Evolutionary conservation across 2,888 invertebrate species (phyloP), one percentile per base, ranked within the genome.

Genomic region (Thelaira solivaga): DNA sequence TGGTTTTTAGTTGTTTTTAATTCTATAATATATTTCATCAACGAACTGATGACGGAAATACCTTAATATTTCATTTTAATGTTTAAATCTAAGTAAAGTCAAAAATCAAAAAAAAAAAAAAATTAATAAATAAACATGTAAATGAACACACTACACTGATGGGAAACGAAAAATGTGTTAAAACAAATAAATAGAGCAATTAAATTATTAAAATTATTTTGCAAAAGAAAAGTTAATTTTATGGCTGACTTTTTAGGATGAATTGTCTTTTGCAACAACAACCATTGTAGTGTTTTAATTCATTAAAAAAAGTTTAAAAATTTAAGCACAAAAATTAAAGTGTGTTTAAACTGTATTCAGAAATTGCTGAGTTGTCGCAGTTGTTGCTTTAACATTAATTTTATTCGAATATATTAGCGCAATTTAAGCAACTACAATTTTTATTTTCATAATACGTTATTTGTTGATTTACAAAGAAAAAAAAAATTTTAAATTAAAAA

Each of bases 11-110:
- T 16, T 47, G n/a, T n/a, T 59, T 53, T 26, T 22, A 36, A 18
- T 47, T 47, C 26, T 16, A 1, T 49, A 10, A 11, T 41, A n/a
- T 36, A 41, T 51, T 41, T 62, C 20, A 51, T 71, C 45, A 59
- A 59, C 69, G 64, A 71, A 51, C 26, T 59, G 39, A 65, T 76
- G 71, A 65, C 71, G 71, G 76, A 76, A 76, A 76, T 76, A 61
- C 76, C 72, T 67, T 61, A 76, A 76, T 67, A 61, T 47, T 53
- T 71, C 29, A 59, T 76, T 29, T 49, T 55, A 39, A 41, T 29
- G 45, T 34, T 6, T 16, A 26, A 53, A 31, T 16, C 11, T n/a
- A n/a, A n/a, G 36, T 4, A 67, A 59, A 55, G 11, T 29, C 29
- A 45, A 47, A 11, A 10, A 31, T 24, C 24, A 2, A 47, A 41